A percentile compares a stretch with the other conserved stretches of the same genome.
Conservation (phyloP, 2,888 invertebrate genomes). For the Microplitis manilae region DNA sequence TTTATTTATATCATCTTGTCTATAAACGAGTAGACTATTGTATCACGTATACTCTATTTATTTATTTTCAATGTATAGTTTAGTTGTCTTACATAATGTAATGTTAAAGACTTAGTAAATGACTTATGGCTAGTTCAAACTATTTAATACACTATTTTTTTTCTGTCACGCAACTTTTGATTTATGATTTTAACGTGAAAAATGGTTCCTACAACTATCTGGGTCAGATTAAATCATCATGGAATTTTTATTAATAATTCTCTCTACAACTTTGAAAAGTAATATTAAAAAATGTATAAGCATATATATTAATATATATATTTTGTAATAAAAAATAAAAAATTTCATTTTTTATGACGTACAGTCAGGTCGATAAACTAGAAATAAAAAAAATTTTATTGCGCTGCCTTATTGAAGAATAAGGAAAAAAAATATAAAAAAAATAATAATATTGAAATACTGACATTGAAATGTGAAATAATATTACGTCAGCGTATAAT, state of each 20-base stretch:
- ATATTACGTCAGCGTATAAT: constrained; percentile 49
- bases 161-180: constrained; percentile 37
- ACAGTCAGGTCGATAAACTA: not conserved
- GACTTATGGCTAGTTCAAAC: constrained; percentile 46
- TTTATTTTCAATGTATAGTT: constrained; percentile 9
- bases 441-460: constrained; percentile 1
- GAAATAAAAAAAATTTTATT: not conserved
- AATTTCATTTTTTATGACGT: not conserved
- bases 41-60: constrained; percentile 19
- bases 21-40: constrained; percentile 9
- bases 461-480: constrained; percentile 41
- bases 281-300: no score
- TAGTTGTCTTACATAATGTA: not conserved
- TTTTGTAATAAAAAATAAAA: not conserved
- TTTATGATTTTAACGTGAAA: constrained; percentile 36
- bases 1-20: constrained; percentile 42
- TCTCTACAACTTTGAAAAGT: no score
- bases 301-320: not conserved
- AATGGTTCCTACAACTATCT: constrained; percentile 20
- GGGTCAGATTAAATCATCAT: constrained; percentile 13
- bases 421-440: constrained; percentile 10
- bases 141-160: constrained; percentile 33
- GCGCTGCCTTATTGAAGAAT: not conserved
- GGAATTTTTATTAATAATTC: not conserved
- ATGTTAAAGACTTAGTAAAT: constrained; percentile 36